A percentile compares a stretch with the other conserved stretches of the same genome.
These are phyloP conservation scores for Timandra comae DNA, from an alignment of 2,888 invertebrate species.

Conservation along the genomic window DNA sequence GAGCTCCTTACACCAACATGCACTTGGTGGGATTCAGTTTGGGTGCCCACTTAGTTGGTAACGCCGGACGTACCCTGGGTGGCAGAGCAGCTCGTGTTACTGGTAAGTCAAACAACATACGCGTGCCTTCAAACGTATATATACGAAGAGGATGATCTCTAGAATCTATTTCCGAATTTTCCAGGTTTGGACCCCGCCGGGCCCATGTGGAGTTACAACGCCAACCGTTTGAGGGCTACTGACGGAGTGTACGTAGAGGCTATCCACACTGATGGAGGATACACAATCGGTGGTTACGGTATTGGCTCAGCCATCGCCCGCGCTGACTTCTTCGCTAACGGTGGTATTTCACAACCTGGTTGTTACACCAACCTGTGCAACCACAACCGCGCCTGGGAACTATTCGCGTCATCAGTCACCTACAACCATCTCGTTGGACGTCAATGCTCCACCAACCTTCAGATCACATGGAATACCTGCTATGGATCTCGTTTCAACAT, in stretches of 20 bases:
- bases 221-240: slow-evolving; percentile 29
- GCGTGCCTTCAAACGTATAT: too few species aligned
- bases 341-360: slow-evolving; percentile 51
- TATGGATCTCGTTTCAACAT: slow-evolving; percentile 31
- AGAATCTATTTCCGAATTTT: not conserved
- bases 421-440: slow-evolving; percentile 39
- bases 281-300: slow-evolving; percentile 32
- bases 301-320: slow-evolving; percentile 34
- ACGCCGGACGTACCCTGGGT: slow-evolving; percentile 40
- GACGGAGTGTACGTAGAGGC: slow-evolving; percentile 45
- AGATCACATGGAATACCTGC: slow-evolving; percentile 32
- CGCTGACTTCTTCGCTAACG: slow-evolving; percentile 53
- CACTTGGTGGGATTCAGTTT: slow-evolving; percentile 67
- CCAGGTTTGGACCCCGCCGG: slow-evolving; percentile 53
- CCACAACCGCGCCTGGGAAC: slow-evolving; percentile 38
- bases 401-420: slow-evolving; percentile 42
- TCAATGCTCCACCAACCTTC: slow-evolving; percentile 29
- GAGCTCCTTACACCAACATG: slow-evolving; percentile 52
- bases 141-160: too few species aligned
- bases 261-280: slow-evolving; percentile 49
- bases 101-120: too few species aligned
- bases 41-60: slow-evolving; percentile 64
- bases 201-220: slow-evolving; percentile 38
- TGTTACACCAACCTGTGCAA: slow-evolving; percentile 44
- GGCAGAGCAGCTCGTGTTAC: slow-evolving; percentile 38